Evolutionary conservation across 2,113 vertebrate species (phyloP), one percentile per base, ranked within the genome.

Genomic region (human (Homo sapiens)): DNA sequence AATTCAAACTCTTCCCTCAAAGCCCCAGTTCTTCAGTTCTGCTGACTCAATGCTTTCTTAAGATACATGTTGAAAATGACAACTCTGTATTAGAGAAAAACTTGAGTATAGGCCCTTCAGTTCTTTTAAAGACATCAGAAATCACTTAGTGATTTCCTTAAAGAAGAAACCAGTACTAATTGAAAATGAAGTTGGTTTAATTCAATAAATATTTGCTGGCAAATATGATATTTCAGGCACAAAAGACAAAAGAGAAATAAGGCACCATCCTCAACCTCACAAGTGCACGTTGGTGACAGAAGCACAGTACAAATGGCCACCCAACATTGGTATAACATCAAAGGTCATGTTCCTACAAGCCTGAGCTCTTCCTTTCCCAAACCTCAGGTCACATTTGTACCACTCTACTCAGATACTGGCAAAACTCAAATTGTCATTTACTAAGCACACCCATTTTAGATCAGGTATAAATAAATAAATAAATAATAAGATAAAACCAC

Each of bases 121-220:
- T 83, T 95, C 40, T 76, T n/a, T 72, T 90, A 78, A 78, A 93
- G 66, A 73, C 25, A 89, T 80, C 73, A 89, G 83, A 87, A 96
- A 89, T 89, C 92, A 92, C 1, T 14, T 82, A 68, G 13, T 86
- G 52, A 86, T 82, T 97, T 96, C 95, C 43, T 76, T 93, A 87
- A 55, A 38, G 52, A 64, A 93, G 91, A 95, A 55, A 43, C 17
- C 64, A 55, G 7, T 82, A 85, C 35, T 86, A 81, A 89, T 79
- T 94, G 32, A 57, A 80, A 95, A 86, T 61, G 70, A 94, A 93
- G 22, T 35, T 23, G 17, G 32, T 84, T 96, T 89, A 93, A 96
- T 91, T 96, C 82, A 84, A 38, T 90, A 96, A 94, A 90, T 7
- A 76, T 55, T 66, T 90, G 12, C 61, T 35, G 35, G n/a, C 38